Evolutionary conservation across 1,140 invertebrate species (phyloP).

Genomic region (Tyrophagus putrescentiae): DNA sequence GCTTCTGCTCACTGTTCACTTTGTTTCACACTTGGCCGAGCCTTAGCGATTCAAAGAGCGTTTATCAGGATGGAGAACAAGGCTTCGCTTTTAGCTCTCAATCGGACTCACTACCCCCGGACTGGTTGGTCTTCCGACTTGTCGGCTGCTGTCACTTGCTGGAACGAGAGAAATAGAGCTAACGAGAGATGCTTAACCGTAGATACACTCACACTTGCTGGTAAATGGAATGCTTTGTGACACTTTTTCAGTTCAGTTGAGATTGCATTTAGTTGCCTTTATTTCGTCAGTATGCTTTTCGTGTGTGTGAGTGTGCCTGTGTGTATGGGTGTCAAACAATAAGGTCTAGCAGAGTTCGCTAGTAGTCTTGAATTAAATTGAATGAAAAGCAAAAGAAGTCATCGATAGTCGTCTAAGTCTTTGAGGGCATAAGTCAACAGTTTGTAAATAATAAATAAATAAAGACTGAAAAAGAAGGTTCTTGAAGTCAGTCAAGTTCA

Average conservation of each 20-base stretch:
- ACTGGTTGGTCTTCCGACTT: neutral
- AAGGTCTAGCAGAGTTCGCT: neutral
- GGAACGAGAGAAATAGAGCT: neutral
- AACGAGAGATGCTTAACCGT: neutral
- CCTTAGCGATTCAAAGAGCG: no score
- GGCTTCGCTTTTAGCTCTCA: no score
- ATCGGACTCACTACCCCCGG: neutral
- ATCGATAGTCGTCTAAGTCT: neutral
- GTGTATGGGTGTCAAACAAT: neutral
- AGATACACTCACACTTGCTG: neutral
- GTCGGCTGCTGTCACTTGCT: neutral
- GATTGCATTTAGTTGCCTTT: neutral
- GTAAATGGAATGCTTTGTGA: neutral
- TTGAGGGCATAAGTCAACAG: neutral
- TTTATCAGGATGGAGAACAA: no score
- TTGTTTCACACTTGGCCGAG: no score
- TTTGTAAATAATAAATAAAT: neutral
- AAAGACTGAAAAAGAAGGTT: neutral
- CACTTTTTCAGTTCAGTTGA: neutral
- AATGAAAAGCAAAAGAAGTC: neutral
- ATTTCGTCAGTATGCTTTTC: neutral
- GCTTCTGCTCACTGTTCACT: no score
- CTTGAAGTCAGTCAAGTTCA: neutral
- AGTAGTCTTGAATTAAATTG: neutral
- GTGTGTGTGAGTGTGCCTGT: neutral